phyloP scores from a whole-genome alignment of 2,888 invertebrate species.

The Autographa gamma region DNA sequence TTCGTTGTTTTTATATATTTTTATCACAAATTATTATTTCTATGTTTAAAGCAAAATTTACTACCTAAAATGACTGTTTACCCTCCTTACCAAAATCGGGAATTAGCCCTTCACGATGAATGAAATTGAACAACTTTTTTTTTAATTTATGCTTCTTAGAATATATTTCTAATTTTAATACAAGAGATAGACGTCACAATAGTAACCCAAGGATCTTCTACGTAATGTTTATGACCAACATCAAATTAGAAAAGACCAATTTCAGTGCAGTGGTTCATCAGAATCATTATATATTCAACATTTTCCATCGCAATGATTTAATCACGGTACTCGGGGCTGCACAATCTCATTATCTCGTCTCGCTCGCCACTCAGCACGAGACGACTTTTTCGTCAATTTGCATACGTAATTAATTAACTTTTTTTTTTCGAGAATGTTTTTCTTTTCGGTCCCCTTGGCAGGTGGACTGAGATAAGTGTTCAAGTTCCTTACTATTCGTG shows the following conservation, averaged over 20 bases:
- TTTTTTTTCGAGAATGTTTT: constrained; percentile 74
- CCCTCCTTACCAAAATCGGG: too few relatives aligned
- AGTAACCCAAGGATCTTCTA: background rate
- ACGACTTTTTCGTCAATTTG: constrained; percentile 85
- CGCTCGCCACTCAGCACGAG: constrained; percentile 68
- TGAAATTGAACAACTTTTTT: too few relatives aligned
- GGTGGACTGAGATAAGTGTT: constrained; percentile 71
- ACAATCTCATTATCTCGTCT: constrained; percentile 85
- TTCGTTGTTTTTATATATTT: too few relatives aligned
- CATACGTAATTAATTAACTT: constrained; percentile 88
- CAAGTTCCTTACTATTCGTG: constrained; percentile 29
- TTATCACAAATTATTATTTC: too few relatives aligned
- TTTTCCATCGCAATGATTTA: constrained; percentile 80
- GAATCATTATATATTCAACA: constrained; percentile 66
- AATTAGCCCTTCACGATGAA: too few relatives aligned
- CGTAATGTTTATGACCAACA: background rate
- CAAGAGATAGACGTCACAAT: background rate
- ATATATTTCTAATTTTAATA: background rate
- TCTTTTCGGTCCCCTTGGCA: constrained; percentile 68
- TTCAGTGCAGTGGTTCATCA: constrained; percentile 45
- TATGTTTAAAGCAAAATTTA: too few relatives aligned
- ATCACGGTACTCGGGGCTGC: constrained; percentile 71
- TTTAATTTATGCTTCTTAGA: background rate
- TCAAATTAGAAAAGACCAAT: constrained; percentile 10
- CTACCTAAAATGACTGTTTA: too few relatives aligned